Conservation (phyloP, 2,113 vertebrate species). For the Myrmecophaga tridactyla region DNA sequence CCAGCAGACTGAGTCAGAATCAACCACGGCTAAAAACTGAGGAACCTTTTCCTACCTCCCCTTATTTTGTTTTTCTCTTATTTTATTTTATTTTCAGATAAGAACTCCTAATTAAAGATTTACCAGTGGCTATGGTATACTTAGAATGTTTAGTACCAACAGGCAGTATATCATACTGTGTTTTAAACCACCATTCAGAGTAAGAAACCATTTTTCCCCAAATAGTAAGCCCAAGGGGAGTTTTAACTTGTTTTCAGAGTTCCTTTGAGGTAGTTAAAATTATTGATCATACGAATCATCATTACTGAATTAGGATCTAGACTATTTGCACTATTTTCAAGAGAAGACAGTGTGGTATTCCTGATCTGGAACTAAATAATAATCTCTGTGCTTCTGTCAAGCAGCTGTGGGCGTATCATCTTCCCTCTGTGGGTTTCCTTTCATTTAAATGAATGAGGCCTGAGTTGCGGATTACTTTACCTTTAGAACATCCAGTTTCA, state of each 20-base stretch:
- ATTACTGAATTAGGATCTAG: background rate
- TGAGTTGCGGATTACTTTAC: background rate
- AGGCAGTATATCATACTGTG: background rate
- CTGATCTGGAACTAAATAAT: background rate
- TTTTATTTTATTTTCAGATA: background rate
- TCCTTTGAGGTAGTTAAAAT: background rate
- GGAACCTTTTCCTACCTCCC: background rate
- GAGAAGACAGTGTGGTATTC: background rate
- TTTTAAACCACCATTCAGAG: background rate
- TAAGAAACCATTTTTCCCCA: background rate
- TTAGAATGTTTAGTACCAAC: background rate
- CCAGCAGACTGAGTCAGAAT: slow-evolving; percentile 60
- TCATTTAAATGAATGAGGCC: background rate
- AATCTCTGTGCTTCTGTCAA: background rate
- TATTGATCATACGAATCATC: slow-evolving; percentile 28
- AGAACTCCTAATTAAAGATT: background rate
- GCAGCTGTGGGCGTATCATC: background rate
- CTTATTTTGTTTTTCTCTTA: background rate
- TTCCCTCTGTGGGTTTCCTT: background rate
- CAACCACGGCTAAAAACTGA: background rate
- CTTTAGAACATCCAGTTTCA: background rate
- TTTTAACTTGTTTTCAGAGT: background rate
- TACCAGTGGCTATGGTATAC: background rate
- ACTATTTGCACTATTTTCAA: background rate
- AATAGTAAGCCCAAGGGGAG: background rate